Conservation (phyloP, 2,113 vertebrate genomes). For the Pelecanus crispus region DNA sequence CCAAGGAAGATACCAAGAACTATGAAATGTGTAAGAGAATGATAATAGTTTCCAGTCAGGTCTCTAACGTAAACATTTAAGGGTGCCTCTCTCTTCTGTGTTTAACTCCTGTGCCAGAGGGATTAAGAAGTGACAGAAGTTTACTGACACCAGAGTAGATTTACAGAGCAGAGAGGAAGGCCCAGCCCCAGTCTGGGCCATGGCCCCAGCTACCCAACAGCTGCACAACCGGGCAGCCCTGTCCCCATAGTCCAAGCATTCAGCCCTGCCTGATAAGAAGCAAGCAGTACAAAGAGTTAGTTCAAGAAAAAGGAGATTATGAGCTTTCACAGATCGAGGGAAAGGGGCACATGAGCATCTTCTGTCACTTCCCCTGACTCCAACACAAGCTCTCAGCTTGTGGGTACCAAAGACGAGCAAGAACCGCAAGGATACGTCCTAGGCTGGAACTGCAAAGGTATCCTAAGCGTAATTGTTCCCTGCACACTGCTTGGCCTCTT, state of each 20-base stretch:
- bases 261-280: neutral
- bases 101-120: neutral
- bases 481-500: neutral
- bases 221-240: neutral
- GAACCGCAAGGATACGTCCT: neutral
- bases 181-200: neutral
- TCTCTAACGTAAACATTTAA: neutral
- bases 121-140: slow-evolving; percentile 1
- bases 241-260: neutral
- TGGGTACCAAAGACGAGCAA: neutral
- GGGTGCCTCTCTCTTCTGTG: neutral
- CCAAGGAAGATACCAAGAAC: neutral
- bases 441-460: neutral
- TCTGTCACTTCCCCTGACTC: neutral
- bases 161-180: neutral
- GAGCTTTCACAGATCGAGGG: neutral
- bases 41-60: slow-evolving; percentile 3
- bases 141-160: slow-evolving; percentile 5
- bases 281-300: neutral
- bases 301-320: neutral
- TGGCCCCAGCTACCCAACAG: neutral
- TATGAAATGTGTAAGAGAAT: neutral
- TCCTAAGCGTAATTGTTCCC: neutral
- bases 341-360: neutral
- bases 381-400: neutral